phyloP scores from a whole-genome alignment of 1,140 invertebrate species.

The fruit fly (Drosophila melanogaster) region Release_6_plus_ISO1_MT NT_033779.5:19652001-19652500 shows the following conservation, averaged over 20 bases:
- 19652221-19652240: conserved; percentile 25
- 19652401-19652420: conserved; percentile 76
- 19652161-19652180: conserved; percentile 82
- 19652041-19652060: conserved; percentile 16
- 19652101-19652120: conserved; percentile 37
- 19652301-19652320: conserved; percentile 62
- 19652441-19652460: neutral
- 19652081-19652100: conserved; percentile 19
- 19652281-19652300: conserved; percentile 39
- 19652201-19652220: conserved; percentile 51
- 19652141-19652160: conserved; percentile 83
- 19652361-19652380: conserved; percentile 35
- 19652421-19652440: conserved; percentile 60
- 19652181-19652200: conserved; percentile 71
- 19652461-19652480: neutral
- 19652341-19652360: conserved; percentile 25
- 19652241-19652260: conserved; percentile 1
- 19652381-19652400: conserved; percentile 72
- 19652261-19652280: conserved; percentile 24
- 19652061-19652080: conserved; percentile 37
- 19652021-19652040: conserved; percentile 12
- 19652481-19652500: conserved; percentile 22
- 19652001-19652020: conserved; percentile 75
- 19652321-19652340: conserved; percentile 67
- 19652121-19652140: conserved; percentile 56